Evolutionary conservation across 2,888 invertebrate species (phyloP), one percentile per base, ranked within the genome.

Genomic region (Cataglyphis rosenhaueri): DNA sequence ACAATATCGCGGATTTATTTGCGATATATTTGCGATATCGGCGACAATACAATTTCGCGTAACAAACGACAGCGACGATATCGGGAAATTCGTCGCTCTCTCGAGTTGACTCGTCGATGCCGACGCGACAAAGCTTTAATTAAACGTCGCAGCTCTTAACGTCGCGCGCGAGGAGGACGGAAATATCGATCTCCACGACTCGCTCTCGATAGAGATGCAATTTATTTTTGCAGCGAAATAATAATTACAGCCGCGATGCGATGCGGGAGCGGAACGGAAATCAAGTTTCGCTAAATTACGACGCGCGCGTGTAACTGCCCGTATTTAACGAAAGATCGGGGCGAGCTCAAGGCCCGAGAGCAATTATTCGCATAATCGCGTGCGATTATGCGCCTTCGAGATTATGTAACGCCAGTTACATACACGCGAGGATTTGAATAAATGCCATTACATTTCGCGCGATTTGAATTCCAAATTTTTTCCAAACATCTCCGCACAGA

Each of bases 321-420:
- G 35, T 76, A 76, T 84, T 83, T 78, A 76, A 78, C 75, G 74
- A 75, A 62, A 71, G 71, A 74, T 66, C 83, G 59, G 41, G 74
- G 57, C 61, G 64, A 41, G 25, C 25, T 59, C 84, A 64, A 81
- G 81, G 79, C 38, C 59, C 61, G 44, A 66, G 44, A 66, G 25
- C 73, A 65, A 71, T 84, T 78, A 82, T 44, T 41, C 81, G 38
- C 25, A n/a, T 66, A 78, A 86, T 88, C 86, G 84, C 68, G 71
- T 73, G 88, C 32, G 84, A 86, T 82, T 82, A 84, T 87, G 79
- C 75, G 29, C 48, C 35, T 35, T 9, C 57, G 44, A 8, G 62
- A 78, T 81, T 82, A 65, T 29, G 44, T 81, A 79, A 85, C 64
- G 21, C 70, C 35, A 61, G 44, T 68, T 68, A 44, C 59, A n/a